Base-by-base conservation (phyloP, 53 echinoderm and acorn worm genomes). In the Crossaster papposus region DNA sequence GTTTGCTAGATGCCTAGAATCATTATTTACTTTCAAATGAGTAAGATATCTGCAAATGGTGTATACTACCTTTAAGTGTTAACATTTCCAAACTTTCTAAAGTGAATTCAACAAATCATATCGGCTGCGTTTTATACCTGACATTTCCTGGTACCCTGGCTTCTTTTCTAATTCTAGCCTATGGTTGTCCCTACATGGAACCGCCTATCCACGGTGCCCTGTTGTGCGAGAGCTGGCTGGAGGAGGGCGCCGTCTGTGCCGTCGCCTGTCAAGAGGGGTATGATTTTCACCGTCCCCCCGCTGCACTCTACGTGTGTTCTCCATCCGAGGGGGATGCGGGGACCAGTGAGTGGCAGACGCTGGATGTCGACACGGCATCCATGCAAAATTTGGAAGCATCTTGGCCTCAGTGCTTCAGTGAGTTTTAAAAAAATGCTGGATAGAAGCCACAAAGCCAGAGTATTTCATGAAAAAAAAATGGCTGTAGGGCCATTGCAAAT, bases 381-480 rank as follows among this genome's bases (percentile, higher is more conserved):
- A 14, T 77, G 35, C 44, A 79, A 53, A 81, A 77, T 1, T 77
- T 92, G 2, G 62, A 14, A 14, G 30, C 64, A 8, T 37, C 92
- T 36, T 92, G 92, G 92, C 92, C 92, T 64, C 89, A 92, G 33
- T 92, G 92, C 51, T 88, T 81, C 20, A 68, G 92, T 92, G 82
- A 77, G 89, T 82, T 51, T 68, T 14, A 20, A 37, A 64, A 30
- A 30, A 3, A 12, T 15, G 35, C 11, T 23, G n/a, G 26, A 68
- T n/a, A n/a, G 68, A 20, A 10, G 6, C 5, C 5, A 44, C 44
- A 44, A 44, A 1, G 9, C 44, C 44, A 44, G n/a, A n/a, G n/a
- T n/a, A n/a, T n/a, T n/a, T n/a, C n/a, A n/a, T n/a, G n/a, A n/a
- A n/a, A n/a, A n/a, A n/a, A n/a, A n/a, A n/a, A n/a, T n/a, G n/a